Conservation (phyloP, 2,888 invertebrate genomes). For the Sminthurides aquaticus region DNA sequence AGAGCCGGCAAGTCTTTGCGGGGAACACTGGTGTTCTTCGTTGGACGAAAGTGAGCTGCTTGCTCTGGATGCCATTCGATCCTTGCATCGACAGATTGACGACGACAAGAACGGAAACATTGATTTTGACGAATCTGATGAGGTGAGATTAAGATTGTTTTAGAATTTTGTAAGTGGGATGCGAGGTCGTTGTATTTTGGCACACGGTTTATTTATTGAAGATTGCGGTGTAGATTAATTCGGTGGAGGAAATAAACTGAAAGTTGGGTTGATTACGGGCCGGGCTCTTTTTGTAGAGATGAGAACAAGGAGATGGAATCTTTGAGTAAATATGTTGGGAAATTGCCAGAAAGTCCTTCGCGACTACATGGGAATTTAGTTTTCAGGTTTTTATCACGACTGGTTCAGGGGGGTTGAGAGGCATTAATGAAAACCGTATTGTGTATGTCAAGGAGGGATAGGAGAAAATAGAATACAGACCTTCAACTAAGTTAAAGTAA, state of each 20-base stretch:
- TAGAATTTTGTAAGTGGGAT: background rate
- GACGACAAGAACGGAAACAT: constrained; percentile 97
- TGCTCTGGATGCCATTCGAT: constrained; percentile 85
- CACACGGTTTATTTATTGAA: background rate
- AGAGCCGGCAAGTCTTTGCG: constrained; percentile 6
- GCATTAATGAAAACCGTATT: too few relatives aligned
- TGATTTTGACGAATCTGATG: constrained; percentile 93
- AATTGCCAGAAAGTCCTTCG: background rate
- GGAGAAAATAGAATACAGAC: too few relatives aligned
- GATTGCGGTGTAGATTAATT: background rate
- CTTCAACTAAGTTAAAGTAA: too few relatives aligned
- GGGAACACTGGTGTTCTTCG: constrained; percentile 37
- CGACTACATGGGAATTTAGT: too few relatives aligned
- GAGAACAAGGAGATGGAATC: background rate
- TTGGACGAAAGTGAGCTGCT: constrained; percentile 59
- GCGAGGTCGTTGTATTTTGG: background rate
- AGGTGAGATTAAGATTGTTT: constrained; percentile 54
- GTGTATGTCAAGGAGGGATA: too few relatives aligned
- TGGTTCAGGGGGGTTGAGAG: too few relatives aligned
- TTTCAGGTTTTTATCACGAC: too few relatives aligned
- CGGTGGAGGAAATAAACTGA: too few relatives aligned
- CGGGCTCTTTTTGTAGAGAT: too few relatives aligned
- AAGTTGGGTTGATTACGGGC: too few relatives aligned
- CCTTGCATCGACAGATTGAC: constrained; percentile 87
- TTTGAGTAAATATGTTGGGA: background rate